Evolutionary conservation across 2,797 vertebrate species (phyloP).

Genomic region (Semotilus atromaculatus): DNA sequence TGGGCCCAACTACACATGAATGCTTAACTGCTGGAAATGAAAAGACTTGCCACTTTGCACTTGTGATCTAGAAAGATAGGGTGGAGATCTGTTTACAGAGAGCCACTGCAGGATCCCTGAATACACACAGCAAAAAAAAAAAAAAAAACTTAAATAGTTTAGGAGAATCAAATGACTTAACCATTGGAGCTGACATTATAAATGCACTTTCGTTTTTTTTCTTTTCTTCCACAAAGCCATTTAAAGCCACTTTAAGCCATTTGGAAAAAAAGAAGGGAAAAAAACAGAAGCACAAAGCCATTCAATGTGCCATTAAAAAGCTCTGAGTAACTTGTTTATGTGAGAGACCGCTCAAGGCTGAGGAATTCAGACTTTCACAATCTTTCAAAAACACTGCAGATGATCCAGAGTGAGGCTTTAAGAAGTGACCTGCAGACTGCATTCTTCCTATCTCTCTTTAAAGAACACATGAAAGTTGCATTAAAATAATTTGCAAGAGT

Average conservation of each 20-base stretch:
- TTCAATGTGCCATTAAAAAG: conserved; percentile 30
- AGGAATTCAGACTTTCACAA: conserved; percentile 64
- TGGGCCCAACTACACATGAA: conserved; percentile 31
- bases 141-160: not conserved
- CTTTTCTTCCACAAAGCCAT: not conserved
- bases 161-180: not conserved
- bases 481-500: conserved; percentile 19
- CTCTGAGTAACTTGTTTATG: conserved; percentile 61
- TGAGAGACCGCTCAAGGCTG: conserved; percentile 47
- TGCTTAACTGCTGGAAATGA: conserved; percentile 48
- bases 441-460: conserved; percentile 23
- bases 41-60: conserved; percentile 45
- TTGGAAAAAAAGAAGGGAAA: not conserved
- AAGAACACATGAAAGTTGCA: conserved; percentile 7
- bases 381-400: conserved; percentile 45
- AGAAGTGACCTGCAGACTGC: conserved; percentile 40
- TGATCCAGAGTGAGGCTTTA: conserved; percentile 39
- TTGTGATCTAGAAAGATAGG: conserved; percentile 47
- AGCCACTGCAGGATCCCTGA: conserved; percentile 19
- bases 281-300: conserved; percentile 42
- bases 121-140: conserved; percentile 7
- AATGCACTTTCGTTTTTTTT: not conserved
- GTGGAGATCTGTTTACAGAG: conserved; percentile 46
- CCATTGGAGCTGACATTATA: not conserved
- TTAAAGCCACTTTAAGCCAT: conserved; percentile 1